Evolutionary conservation across 1,140 invertebrate species (phyloP), one percentile per base, ranked within the genome.

Genomic region (Drepana arcuata): DNA sequence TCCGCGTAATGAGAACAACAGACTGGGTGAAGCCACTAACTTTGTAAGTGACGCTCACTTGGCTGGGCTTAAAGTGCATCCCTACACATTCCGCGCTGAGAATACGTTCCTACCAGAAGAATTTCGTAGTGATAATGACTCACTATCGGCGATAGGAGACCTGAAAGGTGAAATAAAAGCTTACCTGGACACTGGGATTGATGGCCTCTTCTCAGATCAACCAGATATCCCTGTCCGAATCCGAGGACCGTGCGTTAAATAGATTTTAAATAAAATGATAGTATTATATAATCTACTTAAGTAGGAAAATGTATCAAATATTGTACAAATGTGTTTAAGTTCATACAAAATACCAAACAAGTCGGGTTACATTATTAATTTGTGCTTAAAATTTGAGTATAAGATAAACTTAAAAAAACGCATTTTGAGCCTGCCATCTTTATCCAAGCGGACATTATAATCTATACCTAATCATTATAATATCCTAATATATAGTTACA

Each of bases 81-180:
- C 72, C 0, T 79, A 77, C 34, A 79, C 74, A 3, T 79, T 81
- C 35, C 62, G 71, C 1, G 60, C 77, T 4, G 77, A 81, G 43
- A 81, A 79, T 41, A 10, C 34, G 2, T 81, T 63, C 34, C 36
- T 81, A 10, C 67, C 77, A 2, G 32, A 18, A 24, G 64, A 77
- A 38, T 79, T 58, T 40, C 53, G 45, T 12, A 69, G 34, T 31
- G 34, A 30, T 12, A 40, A 63, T 27, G 9, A 30, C 2, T 29
- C 36, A n/a, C 28, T 39, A 1, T 25, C 35, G 33, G 51, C 40
- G 29, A 55, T 66, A 21, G 77, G 77, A 14, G 48, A 82, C 39
- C 39, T 66, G 2, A 28, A 27, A 10, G 54, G 65, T 25, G 72
- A 77, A 48, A 38, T 77, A 9, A 49, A 44, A 43, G 60, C 55